A percentile compares a stretch with the other conserved stretches of the same genome.
Evolutionary conservation across 2,797 vertebrate species (phyloP).

Genomic region (Coendou prehensilis): DNA sequence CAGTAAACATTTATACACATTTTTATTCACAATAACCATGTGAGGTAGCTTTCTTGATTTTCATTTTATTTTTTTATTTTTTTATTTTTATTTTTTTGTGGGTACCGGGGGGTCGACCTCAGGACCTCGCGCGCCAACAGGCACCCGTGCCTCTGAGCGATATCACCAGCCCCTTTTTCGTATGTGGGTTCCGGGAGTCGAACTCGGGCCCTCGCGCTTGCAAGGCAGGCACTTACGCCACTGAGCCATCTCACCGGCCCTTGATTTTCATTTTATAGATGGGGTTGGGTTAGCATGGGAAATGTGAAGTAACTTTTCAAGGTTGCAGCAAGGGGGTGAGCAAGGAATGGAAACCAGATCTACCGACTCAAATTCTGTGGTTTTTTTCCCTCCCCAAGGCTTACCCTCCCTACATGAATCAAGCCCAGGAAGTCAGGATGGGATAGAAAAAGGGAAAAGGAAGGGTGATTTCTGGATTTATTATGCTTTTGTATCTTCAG

Average conservation of each 20-base stretch:
- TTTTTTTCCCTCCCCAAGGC: slow-evolving; percentile 58
- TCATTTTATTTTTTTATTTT: too few relatives aligned
- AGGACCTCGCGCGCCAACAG: too few relatives aligned
- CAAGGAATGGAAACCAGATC: slow-evolving; percentile 63
- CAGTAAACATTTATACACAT: neutral
- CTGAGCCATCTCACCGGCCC: too few relatives aligned
- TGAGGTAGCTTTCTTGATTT: slow-evolving; percentile 43
- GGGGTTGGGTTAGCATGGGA: slow-evolving; percentile 47
- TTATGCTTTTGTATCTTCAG: slow-evolving; percentile 59
- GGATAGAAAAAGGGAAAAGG: neutral
- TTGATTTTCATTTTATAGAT: slow-evolving; percentile 62
- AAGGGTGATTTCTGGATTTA: slow-evolving; percentile 36
- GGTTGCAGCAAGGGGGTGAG: slow-evolving; percentile 46
- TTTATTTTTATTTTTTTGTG: too few relatives aligned
- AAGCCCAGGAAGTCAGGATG: slow-evolving; percentile 50
- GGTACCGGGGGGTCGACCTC: too few relatives aligned
- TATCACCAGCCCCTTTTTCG: too few relatives aligned
- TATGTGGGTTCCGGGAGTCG: too few relatives aligned
- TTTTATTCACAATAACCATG: slow-evolving; percentile 21
- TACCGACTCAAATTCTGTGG: slow-evolving; percentile 67
- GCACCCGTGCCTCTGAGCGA: too few relatives aligned
- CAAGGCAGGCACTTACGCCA: too few relatives aligned
- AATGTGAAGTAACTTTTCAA: slow-evolving; percentile 64
- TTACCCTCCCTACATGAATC: slow-evolving; percentile 55
- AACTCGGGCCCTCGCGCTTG: too few relatives aligned